These are phyloP conservation scores for Acanthacorydalis orientalis DNA, from an alignment of 2,888 invertebrate species.

Conservation along the genomic window DNA sequence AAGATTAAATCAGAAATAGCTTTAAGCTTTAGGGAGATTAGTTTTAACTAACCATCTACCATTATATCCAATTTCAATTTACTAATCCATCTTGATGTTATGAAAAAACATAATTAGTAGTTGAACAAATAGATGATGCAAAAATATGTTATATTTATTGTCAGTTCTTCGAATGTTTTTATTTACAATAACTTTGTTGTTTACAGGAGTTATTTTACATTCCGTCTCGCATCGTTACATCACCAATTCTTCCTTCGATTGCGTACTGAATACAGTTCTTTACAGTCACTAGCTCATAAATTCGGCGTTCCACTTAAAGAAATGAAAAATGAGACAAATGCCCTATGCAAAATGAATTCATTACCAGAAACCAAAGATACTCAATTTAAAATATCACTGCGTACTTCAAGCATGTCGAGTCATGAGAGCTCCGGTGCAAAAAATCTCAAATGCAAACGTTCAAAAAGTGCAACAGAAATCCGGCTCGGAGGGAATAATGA, in stretches of 20 bases:
- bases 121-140: too few relatives aligned
- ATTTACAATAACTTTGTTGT: constrained; percentile 1
- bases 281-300: constrained; percentile 43
- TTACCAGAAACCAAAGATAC: constrained; percentile 20
- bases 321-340: constrained; percentile 26
- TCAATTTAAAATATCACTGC: constrained; percentile 23
- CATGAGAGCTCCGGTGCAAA: constrained; percentile 7
- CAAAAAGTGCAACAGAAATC: constrained; percentile 34
- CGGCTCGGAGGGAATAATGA: constrained; percentile 26
- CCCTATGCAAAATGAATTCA: constrained; percentile 23
- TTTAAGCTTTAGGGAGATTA: too few relatives aligned
- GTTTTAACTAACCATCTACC: too few relatives aligned
- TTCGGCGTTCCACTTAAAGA: constrained; percentile 35
- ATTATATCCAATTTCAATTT: too few relatives aligned
- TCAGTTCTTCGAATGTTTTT: too few relatives aligned
- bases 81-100: too few relatives aligned
- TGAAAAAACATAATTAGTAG: too few relatives aligned
- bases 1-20: too few relatives aligned
- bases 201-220: constrained; percentile 53
- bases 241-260: constrained; percentile 59
- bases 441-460: constrained; percentile 18
- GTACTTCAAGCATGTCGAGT: constrained; percentile 16
- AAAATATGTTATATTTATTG: too few relatives aligned
- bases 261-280: constrained; percentile 52
- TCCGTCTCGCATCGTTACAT: constrained; percentile 60